A percentile compares a stretch with the other conserved stretches of the same genome.
phyloP scores from a whole-genome alignment of 2,113 vertebrate species.

The Petaurus breviceps region DNA sequence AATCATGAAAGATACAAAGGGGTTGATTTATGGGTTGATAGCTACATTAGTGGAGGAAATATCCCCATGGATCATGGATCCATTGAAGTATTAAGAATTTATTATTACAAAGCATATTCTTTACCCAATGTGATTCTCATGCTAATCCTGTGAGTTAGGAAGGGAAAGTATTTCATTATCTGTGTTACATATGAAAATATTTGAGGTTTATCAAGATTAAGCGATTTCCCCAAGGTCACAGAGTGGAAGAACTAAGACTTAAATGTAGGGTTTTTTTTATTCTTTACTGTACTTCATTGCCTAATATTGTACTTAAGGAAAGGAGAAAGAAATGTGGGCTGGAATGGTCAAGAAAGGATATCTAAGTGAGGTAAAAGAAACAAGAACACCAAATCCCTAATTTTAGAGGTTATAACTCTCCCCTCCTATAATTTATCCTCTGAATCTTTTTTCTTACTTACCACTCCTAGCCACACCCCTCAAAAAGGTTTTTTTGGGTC shows the following conservation, averaged over 20 bases:
- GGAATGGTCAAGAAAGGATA: not conserved
- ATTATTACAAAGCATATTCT: not conserved
- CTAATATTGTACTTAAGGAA: not conserved
- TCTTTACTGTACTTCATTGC: not conserved
- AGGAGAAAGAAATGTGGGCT: not conserved
- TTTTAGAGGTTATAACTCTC: not conserved
- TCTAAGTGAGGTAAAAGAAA: not conserved
- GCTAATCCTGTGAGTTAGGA: not conserved
- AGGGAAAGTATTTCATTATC: not conserved
- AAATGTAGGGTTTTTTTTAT: not conserved
- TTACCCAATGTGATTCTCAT: not conserved
- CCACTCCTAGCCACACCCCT: too few relatives aligned
- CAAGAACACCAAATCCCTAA: not conserved
- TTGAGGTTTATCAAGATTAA: not conserved
- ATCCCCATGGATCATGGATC: not conserved
- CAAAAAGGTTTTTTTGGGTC: not conserved
- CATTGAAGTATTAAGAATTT: not conserved
- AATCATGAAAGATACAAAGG: not conserved
- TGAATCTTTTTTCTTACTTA: not conserved
- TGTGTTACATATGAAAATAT: not conserved
- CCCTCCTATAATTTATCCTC: not conserved
- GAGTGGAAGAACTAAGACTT: not conserved
- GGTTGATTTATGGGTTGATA: not conserved
- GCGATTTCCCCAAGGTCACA: not conserved
- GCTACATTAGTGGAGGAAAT: not conserved